Conservation (phyloP, 2,113 vertebrate species). For the Strigops habroptila region DNA sequence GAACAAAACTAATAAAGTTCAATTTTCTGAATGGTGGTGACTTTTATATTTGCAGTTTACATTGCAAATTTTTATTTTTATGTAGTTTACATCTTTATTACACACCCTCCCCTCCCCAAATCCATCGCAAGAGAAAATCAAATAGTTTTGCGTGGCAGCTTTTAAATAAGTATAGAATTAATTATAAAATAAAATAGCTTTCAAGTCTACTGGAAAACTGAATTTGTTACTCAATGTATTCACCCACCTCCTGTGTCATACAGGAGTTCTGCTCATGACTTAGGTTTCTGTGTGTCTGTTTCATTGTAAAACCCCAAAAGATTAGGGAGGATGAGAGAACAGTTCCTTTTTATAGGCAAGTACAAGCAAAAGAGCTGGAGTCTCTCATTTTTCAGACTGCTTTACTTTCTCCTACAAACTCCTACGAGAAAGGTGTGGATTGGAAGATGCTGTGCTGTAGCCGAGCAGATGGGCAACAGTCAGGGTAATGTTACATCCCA, state of each 20-base stretch:
- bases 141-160: neutral
- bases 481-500: neutral
- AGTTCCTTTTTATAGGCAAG: neutral
- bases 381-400: neutral
- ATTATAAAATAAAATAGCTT: neutral
- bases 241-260: neutral
- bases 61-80: neutral
- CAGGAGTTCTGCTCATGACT: neutral
- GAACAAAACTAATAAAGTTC: neutral
- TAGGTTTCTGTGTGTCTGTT: neutral
- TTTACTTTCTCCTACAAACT: neutral
- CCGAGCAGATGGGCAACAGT: neutral
- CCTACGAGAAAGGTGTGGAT: neutral
- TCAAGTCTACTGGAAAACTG: neutral
- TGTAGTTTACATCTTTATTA: neutral
- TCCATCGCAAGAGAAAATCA: neutral
- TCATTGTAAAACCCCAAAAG: neutral
- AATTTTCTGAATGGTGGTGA: neutral
- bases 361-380: neutral
- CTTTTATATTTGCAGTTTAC: neutral
- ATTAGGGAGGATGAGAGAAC: neutral
- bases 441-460: accelerated
- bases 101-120: neutral
- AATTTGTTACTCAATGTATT: neutral
- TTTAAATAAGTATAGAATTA: neutral